Evolutionary conservation across 2,797 vertebrate species (phyloP).

Genomic region (Tokudaia muenninki): DNA sequence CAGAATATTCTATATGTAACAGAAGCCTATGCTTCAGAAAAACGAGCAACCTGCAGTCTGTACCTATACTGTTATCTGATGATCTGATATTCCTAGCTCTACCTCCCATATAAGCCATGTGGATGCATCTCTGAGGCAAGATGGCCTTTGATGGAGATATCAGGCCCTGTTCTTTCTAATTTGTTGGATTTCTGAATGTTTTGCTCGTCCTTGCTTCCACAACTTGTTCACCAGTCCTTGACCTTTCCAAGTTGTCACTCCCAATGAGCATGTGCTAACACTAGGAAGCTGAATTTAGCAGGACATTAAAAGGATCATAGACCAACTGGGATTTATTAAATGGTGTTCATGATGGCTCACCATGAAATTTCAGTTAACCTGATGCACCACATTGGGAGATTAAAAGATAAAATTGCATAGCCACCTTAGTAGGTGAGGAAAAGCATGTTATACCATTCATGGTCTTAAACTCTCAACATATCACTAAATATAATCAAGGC

Average conservation of each 20-base stretch:
- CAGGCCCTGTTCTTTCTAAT: neutral
- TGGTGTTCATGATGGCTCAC: neutral
- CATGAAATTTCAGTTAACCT: neutral
- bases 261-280: neutral
- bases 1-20: neutral
- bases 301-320: neutral
- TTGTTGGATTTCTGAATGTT: neutral
- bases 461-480: neutral
- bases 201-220: neutral
- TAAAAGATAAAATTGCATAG: neutral
- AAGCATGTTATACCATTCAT: neutral
- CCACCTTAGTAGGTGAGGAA: neutral
- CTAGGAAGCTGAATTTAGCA: neutral
- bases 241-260: neutral
- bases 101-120: neutral
- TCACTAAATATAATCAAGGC: neutral
- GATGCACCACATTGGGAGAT: neutral
- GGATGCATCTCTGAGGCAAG: neutral
- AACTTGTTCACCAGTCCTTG: neutral
- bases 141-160: neutral
- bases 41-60: neutral
- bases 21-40: neutral
- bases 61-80: neutral
- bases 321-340: neutral
- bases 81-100: too few species aligned